Evolutionary conservation across 2,888 invertebrate genomes (phyloP), one percentile per base, ranked within the genome.

Genomic region (Kuschelorhynchus macadamiae): DNA sequence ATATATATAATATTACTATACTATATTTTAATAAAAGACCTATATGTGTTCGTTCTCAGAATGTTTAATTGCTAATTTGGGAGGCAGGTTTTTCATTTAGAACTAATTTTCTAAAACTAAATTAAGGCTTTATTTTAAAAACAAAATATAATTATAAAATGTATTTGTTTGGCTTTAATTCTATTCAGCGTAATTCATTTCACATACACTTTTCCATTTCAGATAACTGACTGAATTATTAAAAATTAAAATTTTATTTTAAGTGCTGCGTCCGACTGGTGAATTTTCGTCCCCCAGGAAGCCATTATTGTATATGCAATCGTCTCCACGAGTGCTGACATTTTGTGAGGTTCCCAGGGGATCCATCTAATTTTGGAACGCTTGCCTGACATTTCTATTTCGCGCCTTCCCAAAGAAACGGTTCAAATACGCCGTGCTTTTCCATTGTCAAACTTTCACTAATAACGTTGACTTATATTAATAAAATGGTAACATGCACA

Each of bases 361-460:
- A 82, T 79, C 78, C 81, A 80, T 81, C 80, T 81, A 81, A 82
- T 82, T 82, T 80, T 78, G 77, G 77, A 78, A 78, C 81, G 57
- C 47, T 20, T 76, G 77, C 77, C 78, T 81, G 82, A 81, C 82
- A 82, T 83, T 70, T 70, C 70, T 66, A 39, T 59, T 32, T 56
- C 62, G 50, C 67, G 59, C 50, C 59, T 81, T 78, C 75, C 78
- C 80, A 67, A 36, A 44, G 67, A 67, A 67, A 67, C 61, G 67
- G 56, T 64, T 64, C 63, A 64, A 56, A 67, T 53, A 60, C 30
- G 20, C 44, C 41, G 41, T 14, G 41, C 50, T 60, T 60, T 60
- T 50, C 36, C 17, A 12, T 60, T 60, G 50, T 46, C 49, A 60
- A 60, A 60, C 49, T 60, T 60, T 30, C n/a, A n/a, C n/a, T n/a